Evolutionary conservation across 2,888 invertebrate genomes (phyloP), one percentile per base, ranked within the genome.

Genomic region (Megaustenia siamemsis): DNA sequence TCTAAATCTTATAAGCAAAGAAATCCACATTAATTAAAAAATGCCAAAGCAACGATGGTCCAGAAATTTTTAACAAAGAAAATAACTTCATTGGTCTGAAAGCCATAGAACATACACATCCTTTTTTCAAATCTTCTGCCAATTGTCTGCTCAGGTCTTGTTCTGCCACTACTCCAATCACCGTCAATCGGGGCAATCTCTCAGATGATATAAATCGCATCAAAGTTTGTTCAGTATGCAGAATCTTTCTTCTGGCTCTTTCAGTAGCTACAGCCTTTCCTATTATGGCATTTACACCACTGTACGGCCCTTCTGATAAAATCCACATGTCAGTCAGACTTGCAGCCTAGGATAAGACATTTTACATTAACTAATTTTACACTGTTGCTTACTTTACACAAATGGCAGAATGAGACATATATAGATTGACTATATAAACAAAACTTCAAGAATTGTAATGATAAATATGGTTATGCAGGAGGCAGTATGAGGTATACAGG

Each of bases 291-390:
- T 93, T 86, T 21, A 93, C 88, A 0, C 93, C 93, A 40, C 86
- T 88, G 86, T 94, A 92, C n/a, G 92, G 84, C 1, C 93, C 93
- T 82, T 92, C 92, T 15, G 93, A 92, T 8, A 93, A 85, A 43
- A 94, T 92, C 94, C 93, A 93, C 92, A 93, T 93, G 69, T 93
- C 89, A 5, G 91, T 93, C 8, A 92, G 91, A 87, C 93, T 93
- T 21, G 93, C 93, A 77, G 93, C 93, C 93, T 92, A 81, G 6
- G 71, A 77, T 49, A 38, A 32, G 1, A 28, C 0, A 15, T n/a
- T n/a, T 4, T 49, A 35, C 21, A 76, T n/a, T 53, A 6, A 43
- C 40, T 35, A 40, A 1, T 56, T 40, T 40, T 43, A 28, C 21
- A 66, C 35, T 68, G 24, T 12, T 32, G 18, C n/a, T 32, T 15